Percentiles rank a stretch among this genome's conserved stretches.
Conservation (phyloP, 2,888 invertebrate genomes). For the Trissolcus brochymenae region DNA sequence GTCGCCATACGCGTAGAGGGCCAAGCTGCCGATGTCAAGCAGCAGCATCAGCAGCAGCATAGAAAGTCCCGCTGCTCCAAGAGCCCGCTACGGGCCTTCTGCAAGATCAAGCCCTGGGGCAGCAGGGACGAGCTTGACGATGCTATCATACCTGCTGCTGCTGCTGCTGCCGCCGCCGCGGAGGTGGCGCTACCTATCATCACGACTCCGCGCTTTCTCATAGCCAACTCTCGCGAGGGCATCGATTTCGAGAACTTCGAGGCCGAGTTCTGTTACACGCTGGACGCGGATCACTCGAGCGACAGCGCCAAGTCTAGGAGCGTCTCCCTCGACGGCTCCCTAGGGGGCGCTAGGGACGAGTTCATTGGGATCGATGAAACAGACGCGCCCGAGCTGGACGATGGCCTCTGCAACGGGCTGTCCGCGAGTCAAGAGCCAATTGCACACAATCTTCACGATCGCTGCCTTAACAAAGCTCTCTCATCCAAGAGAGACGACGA, state of each 20-base stretch:
- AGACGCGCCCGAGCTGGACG: constrained; percentile 5
- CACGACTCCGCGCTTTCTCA: constrained; percentile 63
- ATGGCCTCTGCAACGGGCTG: not conserved
- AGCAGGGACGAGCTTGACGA: constrained; percentile 72
- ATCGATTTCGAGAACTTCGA: constrained; percentile 74
- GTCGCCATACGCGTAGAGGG: constrained; percentile 62
- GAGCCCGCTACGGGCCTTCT: constrained; percentile 72
- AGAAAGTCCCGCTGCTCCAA: constrained; percentile 68
- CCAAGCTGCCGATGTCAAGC: constrained; percentile 63
- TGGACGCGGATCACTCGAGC: constrained; percentile 70
- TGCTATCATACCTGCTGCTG: not conserved
- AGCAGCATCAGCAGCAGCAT: constrained; percentile 62
- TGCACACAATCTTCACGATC: not conserved
- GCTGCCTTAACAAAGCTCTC: too few relatives aligned
- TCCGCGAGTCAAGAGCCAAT: not conserved
- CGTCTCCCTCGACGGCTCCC: constrained; percentile 21
- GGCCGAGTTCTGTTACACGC: constrained; percentile 67
- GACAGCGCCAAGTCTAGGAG: constrained; percentile 67
- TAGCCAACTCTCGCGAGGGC: constrained; percentile 73
- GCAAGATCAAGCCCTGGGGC: constrained; percentile 71
- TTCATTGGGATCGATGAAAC: constrained; percentile 9
- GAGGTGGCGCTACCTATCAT: constrained; percentile 19
- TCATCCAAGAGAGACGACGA: not conserved
- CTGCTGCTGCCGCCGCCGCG: constrained; percentile 1
- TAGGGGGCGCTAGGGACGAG: constrained; percentile 33